A percentile compares a stretch with the other conserved stretches of the same genome.
These are phyloP conservation scores for Idaea dimidiata DNA, from an alignment of 2,888 invertebrate species.

Conservation along the genomic window DNA sequence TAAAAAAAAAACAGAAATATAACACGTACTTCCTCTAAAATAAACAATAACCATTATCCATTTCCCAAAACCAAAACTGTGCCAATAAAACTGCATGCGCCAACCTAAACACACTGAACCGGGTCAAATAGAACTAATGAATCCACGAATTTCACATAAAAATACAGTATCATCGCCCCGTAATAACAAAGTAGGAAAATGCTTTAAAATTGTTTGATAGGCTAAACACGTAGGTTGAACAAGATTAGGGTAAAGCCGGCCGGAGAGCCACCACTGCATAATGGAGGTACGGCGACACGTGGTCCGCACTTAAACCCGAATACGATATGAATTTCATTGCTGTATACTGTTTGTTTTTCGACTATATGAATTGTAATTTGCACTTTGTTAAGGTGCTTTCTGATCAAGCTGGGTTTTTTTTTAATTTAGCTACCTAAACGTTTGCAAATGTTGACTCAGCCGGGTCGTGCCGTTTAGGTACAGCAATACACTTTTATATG, in stretches of 20 bases:
- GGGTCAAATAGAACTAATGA: constrained; percentile 8
- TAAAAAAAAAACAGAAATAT: background rate
- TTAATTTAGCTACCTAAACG: too few species aligned
- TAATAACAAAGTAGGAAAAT: constrained; percentile 35
- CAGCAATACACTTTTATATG: too few species aligned
- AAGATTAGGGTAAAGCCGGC: constrained; percentile 48
- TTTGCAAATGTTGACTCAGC: too few species aligned
- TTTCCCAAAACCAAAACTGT: background rate
- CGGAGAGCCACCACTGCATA: constrained; percentile 41
- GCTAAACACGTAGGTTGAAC: constrained; percentile 49
- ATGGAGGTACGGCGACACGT: constrained; percentile 13
- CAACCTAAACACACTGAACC: background rate
- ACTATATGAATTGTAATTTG: background rate
- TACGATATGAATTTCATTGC: background rate
- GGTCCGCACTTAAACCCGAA: constrained; percentile 1
- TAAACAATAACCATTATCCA: background rate
- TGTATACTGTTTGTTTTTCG: background rate
- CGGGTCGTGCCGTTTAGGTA: too few species aligned
- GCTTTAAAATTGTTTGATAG: constrained; percentile 42
- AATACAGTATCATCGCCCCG: constrained; percentile 30
- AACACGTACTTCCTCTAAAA: background rate
- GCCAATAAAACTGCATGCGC: background rate
- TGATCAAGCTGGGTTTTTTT: background rate
- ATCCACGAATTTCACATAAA: constrained; percentile 5
- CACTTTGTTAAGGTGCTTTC: background rate